A percentile compares a stretch with the other conserved stretches of the same genome.
Conservation (phyloP, 2,113 vertebrate genomes). For the Salvelinus fontinalis region DNA sequence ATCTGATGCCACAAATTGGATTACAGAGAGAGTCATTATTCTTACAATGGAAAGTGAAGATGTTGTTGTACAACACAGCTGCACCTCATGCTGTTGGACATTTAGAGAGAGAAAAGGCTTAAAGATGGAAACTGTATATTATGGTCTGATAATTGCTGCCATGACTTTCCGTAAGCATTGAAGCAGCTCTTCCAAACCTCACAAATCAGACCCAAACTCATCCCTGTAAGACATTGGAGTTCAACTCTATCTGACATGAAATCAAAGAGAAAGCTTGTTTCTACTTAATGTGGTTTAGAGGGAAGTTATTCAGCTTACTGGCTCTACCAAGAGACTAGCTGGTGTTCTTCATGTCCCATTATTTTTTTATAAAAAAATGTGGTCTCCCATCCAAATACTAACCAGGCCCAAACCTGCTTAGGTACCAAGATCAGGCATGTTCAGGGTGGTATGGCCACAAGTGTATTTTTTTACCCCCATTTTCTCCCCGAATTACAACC, state of each 20-base stretch:
- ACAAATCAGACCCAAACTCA: conserved; percentile 13
- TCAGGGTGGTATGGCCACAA: too few relatives aligned
- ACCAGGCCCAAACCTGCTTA: not conserved
- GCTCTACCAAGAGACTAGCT: not conserved
- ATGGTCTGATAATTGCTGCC: conserved; percentile 7
- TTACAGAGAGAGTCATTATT: too few relatives aligned
- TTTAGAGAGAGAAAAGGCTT: not conserved
- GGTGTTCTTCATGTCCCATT: not conserved
- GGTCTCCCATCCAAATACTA: conserved; percentile 22
- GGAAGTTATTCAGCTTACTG: not conserved
- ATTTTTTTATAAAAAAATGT: too few relatives aligned
- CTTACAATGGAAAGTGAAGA: not conserved
- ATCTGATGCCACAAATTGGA: too few relatives aligned
- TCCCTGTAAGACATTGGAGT: conserved; percentile 25
- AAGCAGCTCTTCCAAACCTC: conserved; percentile 23
- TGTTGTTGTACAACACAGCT: not conserved
- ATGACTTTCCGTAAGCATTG: conserved; percentile 25
- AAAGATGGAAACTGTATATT: not conserved
- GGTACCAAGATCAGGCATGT: too few relatives aligned
- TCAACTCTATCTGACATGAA: conserved; percentile 18
- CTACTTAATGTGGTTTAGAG: not conserved
- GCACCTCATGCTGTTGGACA: not conserved
- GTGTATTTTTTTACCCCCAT: too few relatives aligned
- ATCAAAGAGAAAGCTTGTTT: conserved; percentile 13
- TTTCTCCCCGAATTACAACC: too few relatives aligned